phyloP scores from a whole-genome alignment of 1,140 invertebrate genomes.

The Belonocnema kinseyi region DNA sequence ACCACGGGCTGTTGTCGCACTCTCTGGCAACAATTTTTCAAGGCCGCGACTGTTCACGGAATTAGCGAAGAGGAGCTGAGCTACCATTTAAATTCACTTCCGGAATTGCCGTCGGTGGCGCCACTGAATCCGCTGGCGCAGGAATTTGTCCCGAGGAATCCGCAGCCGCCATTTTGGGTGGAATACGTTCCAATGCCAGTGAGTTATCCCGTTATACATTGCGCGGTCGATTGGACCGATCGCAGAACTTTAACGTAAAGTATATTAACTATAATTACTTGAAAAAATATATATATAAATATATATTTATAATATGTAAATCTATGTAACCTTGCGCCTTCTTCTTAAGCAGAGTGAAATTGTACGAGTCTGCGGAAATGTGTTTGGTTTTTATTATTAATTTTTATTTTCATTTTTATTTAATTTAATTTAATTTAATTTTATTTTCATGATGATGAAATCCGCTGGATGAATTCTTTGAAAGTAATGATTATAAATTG shows the following conservation, averaged over 20 bases:
- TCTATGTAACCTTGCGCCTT: background rate
- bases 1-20: constrained; percentile 88
- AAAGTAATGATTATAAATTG: too few relatives aligned
- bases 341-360: background rate
- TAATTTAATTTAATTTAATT: too few relatives aligned
- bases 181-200: constrained; percentile 56
- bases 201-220: constrained; percentile 51
- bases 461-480: background rate
- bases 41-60: constrained; percentile 85
- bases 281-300: too few relatives aligned
- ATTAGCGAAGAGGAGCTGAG: constrained; percentile 73
- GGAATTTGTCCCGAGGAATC: constrained; percentile 84
- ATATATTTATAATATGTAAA: constrained; percentile 7
- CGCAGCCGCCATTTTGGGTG: constrained; percentile 61
- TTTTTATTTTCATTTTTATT: too few relatives aligned
- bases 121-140: constrained; percentile 89
- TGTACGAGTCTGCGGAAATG: background rate
- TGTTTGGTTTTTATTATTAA: background rate
- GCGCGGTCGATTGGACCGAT: constrained; percentile 26
- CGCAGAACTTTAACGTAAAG: constrained; percentile 1
- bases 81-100: constrained; percentile 32
- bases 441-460: background rate
- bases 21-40: constrained; percentile 89
- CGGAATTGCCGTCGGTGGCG: constrained; percentile 82
- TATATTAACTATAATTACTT: background rate